phyloP scores from a whole-genome alignment of 2,888 invertebrate genomes.

The Chydorus sphaericus region DNA sequence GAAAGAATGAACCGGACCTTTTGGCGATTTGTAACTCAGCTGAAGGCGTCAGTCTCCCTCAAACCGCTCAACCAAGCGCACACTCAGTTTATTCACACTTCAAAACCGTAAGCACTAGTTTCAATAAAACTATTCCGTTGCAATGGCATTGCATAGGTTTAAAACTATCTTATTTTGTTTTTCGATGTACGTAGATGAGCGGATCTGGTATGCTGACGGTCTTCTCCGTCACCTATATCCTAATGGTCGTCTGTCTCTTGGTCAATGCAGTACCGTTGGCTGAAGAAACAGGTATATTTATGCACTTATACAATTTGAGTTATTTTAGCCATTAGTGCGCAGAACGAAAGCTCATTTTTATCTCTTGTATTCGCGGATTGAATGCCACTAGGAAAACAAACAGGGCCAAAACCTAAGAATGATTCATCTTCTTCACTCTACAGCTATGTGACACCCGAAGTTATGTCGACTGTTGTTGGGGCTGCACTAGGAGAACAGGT shows the following conservation, averaged over 20 bases:
- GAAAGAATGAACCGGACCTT: background rate
- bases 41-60: background rate
- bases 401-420: background rate
- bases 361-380: background rate
- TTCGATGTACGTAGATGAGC: slow-evolving; percentile 3
- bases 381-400: background rate
- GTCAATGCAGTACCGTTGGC: slow-evolving; percentile 5
- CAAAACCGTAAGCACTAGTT: no score
- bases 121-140: no score
- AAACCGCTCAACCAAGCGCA: background rate
- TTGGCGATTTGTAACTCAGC: slow-evolving; percentile 1
- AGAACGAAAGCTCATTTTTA: background rate
- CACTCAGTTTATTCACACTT: no score
- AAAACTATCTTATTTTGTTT: background rate
- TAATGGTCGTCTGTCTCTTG: background rate
- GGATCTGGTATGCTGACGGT: slow-evolving; percentile 6
- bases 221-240: background rate
- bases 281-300: slow-evolving; percentile 1
- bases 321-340: background rate
- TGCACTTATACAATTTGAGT: background rate
- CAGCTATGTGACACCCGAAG: slow-evolving; percentile 9
- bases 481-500: slow-evolving; percentile 14
- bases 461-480: slow-evolving; percentile 12
- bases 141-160: background rate
- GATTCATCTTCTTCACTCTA: background rate